These are phyloP conservation scores for Virgularia gustaviana DNA, from an alignment of 92 coral and sea anemone genomes.

Conservation along the genomic window DNA sequence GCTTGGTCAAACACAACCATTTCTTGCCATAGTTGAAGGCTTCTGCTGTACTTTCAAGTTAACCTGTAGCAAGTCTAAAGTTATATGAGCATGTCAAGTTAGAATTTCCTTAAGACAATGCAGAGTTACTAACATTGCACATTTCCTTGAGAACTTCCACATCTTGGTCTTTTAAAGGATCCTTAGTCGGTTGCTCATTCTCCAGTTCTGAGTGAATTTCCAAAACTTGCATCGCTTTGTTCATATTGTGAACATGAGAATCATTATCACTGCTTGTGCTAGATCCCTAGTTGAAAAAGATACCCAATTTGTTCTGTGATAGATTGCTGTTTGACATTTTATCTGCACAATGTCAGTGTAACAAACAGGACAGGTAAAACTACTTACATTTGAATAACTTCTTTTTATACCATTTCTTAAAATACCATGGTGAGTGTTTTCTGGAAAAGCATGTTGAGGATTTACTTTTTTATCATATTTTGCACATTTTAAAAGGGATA, in stretches of 20 bases:
- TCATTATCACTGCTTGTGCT: slow-evolving; percentile 10
- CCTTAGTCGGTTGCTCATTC: slow-evolving; percentile 18
- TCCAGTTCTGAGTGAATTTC: slow-evolving; percentile 85
- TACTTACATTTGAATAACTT: slow-evolving; percentile 43
- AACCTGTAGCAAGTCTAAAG: not conserved
- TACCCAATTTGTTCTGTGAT: too few species aligned
- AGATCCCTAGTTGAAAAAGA: too few species aligned
- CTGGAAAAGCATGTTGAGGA: too few species aligned
- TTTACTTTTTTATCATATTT: too few species aligned
- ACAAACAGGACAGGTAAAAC: not conserved
- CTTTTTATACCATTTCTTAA: slow-evolving; percentile 76
- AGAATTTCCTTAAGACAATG: not conserved
- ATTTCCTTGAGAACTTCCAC: slow-evolving; percentile 94
- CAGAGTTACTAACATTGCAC: slow-evolving; percentile 93
- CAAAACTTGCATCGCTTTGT: slow-evolving; percentile 77
- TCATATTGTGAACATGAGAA: not conserved
- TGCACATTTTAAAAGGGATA: too few species aligned
- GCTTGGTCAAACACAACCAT: too few species aligned
- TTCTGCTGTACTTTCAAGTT: too few species aligned
- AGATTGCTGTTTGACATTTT: too few species aligned
- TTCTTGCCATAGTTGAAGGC: too few species aligned
- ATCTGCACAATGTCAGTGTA: not conserved
- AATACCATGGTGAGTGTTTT: slow-evolving; percentile 68
- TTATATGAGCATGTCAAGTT: not conserved
- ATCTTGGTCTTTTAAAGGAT: slow-evolving; percentile 65